These are phyloP conservation scores for Dicyrtomina minuta DNA, from an alignment of 2,888 invertebrate species.

Conservation along the genomic window DNA sequence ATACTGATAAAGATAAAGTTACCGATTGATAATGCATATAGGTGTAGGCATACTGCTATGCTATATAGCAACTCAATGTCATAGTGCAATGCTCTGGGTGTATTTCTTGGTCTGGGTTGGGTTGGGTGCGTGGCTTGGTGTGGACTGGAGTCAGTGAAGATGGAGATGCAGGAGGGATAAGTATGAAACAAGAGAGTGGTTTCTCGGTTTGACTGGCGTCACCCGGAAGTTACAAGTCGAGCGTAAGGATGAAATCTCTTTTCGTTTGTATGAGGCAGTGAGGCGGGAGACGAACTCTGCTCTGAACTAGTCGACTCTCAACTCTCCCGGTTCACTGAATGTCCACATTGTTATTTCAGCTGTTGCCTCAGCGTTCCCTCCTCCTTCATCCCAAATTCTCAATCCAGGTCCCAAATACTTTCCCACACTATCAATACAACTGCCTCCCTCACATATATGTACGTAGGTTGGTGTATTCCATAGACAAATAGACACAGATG, in stretches of 20 bases:
- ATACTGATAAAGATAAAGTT: too few relatives aligned
- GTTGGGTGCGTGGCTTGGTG: too few relatives aligned
- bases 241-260: conserved; percentile 37
- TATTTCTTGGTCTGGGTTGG: not conserved
- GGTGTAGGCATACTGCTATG: too few relatives aligned
- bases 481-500: too few relatives aligned
- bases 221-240: conserved; percentile 43
- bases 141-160: not conserved
- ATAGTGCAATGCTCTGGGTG: too few relatives aligned
- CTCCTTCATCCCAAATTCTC: conserved; percentile 12
- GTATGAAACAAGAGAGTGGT: conserved; percentile 24
- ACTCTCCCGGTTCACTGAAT: conserved; percentile 14
- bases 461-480: too few relatives aligned
- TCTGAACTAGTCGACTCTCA: too few relatives aligned
- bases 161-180: not conserved
- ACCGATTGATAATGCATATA: too few relatives aligned
- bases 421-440: not conserved
- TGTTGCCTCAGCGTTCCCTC: conserved; percentile 32
- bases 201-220: conserved; percentile 38
- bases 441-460: not conserved
- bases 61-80: too few relatives aligned
- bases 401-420: not conserved
- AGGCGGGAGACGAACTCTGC: conserved; percentile 8
- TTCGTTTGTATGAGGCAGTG: conserved; percentile 11
- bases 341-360: conserved; percentile 48